Conservation (phyloP, 2,888 invertebrate species). For the Caenorhabditis sp. region DNA sequence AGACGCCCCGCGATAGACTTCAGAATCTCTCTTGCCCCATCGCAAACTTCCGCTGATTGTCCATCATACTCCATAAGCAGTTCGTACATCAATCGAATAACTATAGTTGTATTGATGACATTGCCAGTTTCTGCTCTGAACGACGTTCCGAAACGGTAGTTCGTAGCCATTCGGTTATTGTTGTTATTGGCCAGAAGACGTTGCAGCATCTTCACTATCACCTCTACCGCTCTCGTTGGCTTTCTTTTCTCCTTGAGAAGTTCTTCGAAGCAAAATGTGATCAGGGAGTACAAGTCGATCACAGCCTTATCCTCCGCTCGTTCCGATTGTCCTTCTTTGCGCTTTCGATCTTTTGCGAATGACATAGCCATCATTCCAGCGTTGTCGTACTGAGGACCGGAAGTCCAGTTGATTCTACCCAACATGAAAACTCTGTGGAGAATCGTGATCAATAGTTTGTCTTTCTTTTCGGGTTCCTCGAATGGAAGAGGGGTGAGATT, state of each 20-base stretch:
- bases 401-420: constrained; percentile 40
- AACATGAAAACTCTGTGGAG: constrained; percentile 32
- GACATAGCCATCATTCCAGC: constrained; percentile 41
- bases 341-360: constrained; percentile 39
- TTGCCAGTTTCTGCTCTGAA: constrained; percentile 9
- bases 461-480: constrained; percentile 11
- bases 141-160: constrained; percentile 33
- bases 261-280: constrained; percentile 14
- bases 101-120: constrained; percentile 5
- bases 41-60: constrained; percentile 27
- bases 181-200: constrained; percentile 55
- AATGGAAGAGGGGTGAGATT: constrained; percentile 21
- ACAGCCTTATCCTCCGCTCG: constrained; percentile 16
- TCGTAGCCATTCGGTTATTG: constrained; percentile 31
- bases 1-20: constrained; percentile 43
- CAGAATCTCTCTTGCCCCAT: constrained; percentile 43
- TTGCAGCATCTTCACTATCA: constrained; percentile 29
- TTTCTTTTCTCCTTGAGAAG: constrained; percentile 12
- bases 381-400: constrained; percentile 42
- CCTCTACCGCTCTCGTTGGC: constrained; percentile 30
- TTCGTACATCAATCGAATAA: constrained; percentile 42
- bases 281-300: constrained; percentile 29
- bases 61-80: constrained; percentile 43
- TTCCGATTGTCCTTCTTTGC: constrained; percentile 34
- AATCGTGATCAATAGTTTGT: constrained; percentile 36